Percentiles rank a stretch among this genome's conserved stretches.
Evolutionary conservation across 2,113 vertebrate genomes (phyloP).

Genomic region (Lagenorhynchus albirostris): DNA sequence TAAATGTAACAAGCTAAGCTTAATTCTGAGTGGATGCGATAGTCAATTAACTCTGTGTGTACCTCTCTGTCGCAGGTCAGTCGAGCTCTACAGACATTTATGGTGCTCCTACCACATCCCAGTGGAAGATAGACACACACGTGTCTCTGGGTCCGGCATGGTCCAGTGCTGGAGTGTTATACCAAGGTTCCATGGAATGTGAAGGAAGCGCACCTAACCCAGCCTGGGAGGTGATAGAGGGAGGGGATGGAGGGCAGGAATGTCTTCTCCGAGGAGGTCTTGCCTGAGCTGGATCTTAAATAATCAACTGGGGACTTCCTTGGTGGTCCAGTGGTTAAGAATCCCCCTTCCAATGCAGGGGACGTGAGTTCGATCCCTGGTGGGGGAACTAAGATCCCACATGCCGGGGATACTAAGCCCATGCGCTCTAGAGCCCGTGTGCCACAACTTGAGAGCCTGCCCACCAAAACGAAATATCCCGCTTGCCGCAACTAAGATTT

Average conservation of each 20-base stretch:
- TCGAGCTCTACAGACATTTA: neutral
- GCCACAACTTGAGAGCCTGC: too few species aligned
- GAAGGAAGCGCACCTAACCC: neutral
- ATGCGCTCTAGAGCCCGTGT: too few species aligned
- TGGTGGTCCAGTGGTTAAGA: too few species aligned
- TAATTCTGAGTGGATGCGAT: neutral
- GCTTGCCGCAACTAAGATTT: too few species aligned
- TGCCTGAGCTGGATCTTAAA: neutral
- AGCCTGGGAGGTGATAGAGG: neutral
- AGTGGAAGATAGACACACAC: neutral
- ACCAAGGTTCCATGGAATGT: neutral
- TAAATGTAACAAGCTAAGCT: neutral
- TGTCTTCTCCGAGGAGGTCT: neutral
- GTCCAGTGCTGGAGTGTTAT: accelerated
- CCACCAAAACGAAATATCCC: too few species aligned
- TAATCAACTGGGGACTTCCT: neutral
- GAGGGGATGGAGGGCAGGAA: neutral
- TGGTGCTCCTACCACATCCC: neutral
- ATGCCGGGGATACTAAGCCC: too few species aligned
- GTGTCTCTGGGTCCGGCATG: neutral
- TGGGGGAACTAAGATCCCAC: too few species aligned
- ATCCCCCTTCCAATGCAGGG: too few species aligned
- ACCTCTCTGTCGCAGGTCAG: neutral
- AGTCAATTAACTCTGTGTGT: neutral
- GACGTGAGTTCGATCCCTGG: too few species aligned